Evolutionary conservation across 2,113 vertebrate genomes (phyloP).

Genomic region (Canis aureus): DNA sequence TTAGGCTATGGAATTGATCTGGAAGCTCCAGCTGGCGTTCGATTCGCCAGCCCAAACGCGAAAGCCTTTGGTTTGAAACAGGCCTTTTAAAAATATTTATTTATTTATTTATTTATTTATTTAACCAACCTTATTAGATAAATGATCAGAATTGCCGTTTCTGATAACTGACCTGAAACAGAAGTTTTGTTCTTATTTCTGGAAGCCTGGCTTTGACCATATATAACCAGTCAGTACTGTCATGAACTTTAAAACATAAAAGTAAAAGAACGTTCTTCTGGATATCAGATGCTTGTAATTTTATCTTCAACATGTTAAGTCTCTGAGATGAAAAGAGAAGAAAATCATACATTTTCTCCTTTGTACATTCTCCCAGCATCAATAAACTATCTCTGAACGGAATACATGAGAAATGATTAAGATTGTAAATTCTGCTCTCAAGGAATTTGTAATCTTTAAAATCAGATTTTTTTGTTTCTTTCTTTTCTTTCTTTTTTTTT

Average conservation of each 20-base stretch:
- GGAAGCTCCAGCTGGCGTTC: not conserved
- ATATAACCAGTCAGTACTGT: not conserved
- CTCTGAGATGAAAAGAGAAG: not conserved
- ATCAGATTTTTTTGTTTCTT: not conserved
- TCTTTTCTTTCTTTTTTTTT: not conserved
- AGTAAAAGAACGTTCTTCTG: constrained; percentile 31
- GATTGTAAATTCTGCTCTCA: constrained; percentile 11
- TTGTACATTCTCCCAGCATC: not conserved
- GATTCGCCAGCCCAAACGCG: not conserved
- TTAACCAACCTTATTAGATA: not conserved
- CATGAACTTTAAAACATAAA: not conserved
- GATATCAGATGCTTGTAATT: constrained; percentile 31
- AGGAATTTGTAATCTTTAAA: constrained; percentile 60
- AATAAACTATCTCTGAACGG: not conserved
- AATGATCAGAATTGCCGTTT: constrained; percentile 30
- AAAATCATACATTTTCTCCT: constrained; percentile 28
- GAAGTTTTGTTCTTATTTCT: constrained; percentile 57
- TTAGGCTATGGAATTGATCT: not conserved
- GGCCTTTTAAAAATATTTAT: not conserved
- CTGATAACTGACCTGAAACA: constrained; percentile 3
- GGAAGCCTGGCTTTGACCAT: not conserved
- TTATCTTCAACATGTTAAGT: not conserved
- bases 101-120: not conserved
- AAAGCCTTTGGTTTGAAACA: not conserved
- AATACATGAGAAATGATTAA: not conserved